These are phyloP conservation scores for Sarcophaga peregrina DNA, from an alignment of 1,140 invertebrate genomes.

Conservation along the genomic window DNA sequence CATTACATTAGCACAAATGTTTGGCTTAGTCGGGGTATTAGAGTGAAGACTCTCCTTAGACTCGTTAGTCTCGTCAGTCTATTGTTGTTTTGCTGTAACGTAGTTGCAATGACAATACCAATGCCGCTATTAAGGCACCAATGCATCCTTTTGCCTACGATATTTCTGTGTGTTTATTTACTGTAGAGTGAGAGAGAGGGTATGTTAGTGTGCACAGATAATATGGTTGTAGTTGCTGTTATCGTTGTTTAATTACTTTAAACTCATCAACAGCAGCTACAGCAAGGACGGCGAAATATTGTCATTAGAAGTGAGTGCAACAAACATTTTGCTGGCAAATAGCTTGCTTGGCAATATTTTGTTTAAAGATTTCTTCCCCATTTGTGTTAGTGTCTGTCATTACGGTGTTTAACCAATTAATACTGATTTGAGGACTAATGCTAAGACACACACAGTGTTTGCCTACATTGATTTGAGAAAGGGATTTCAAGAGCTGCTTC, in stretches of 20 bases:
- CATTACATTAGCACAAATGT: conserved; percentile 37
- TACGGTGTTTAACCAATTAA: neutral
- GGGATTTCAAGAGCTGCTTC: too few species aligned
- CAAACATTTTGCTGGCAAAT: neutral
- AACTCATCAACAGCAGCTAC: conserved; percentile 21
- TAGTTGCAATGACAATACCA: neutral
- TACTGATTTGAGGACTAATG: too few species aligned
- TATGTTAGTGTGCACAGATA: too few species aligned
- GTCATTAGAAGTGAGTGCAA: neutral
- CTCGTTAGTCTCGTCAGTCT: neutral
- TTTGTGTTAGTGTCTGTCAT: neutral
- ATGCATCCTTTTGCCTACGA: neutral
- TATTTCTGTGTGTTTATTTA: too few species aligned
- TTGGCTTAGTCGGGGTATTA: conserved; percentile 5
- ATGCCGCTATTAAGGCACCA: neutral
- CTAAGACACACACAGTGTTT: too few species aligned
- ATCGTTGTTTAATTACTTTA: conserved; percentile 38
- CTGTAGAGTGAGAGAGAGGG: too few species aligned
- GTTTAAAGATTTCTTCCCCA: too few species aligned
- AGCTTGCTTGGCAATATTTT: neutral
- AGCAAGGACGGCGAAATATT: neutral
- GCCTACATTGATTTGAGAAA: neutral
- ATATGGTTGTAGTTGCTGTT: neutral
- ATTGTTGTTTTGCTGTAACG: neutral
- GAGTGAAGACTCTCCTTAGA: neutral